Evolutionary conservation across 2,888 invertebrate genomes (phyloP).

Genomic region (Calameuta idolon): DNA sequence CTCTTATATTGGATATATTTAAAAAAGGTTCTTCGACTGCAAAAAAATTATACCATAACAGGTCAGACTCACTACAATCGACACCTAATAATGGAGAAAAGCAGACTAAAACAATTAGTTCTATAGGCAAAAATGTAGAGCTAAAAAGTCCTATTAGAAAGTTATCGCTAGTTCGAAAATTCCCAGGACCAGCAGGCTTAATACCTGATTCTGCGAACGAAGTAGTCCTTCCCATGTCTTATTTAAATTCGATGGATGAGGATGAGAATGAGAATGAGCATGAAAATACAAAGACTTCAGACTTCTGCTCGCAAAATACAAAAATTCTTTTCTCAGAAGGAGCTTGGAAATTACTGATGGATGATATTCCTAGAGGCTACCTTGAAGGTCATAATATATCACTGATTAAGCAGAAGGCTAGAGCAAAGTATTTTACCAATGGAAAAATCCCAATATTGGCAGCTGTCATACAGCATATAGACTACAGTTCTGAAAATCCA

Average conservation of each 20-base stretch:
- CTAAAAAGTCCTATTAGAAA: conserved; percentile 20
- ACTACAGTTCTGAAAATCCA: conserved; percentile 60
- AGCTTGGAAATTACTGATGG: conserved; percentile 57
- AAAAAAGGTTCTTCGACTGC: conserved; percentile 20
- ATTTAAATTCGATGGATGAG: conserved; percentile 32
- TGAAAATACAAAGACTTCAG: conserved; percentile 27
- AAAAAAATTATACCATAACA: not conserved
- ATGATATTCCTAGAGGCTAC: conserved; percentile 53
- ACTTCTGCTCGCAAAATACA: conserved; percentile 54
- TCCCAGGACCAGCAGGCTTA: conserved; percentile 69
- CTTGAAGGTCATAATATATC: conserved; percentile 54
- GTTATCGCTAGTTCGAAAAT: conserved; percentile 59
- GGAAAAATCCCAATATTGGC: conserved; percentile 59
- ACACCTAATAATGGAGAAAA: not conserved
- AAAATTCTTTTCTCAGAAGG: conserved; percentile 55
- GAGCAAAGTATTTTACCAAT: conserved; percentile 38
- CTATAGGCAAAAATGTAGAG: not conserved
- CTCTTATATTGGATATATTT: conserved; percentile 36
- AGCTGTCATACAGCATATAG: conserved; percentile 57
- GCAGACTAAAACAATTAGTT: not conserved
- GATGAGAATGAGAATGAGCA: conserved; percentile 10
- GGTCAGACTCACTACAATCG: not conserved
- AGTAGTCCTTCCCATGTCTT: conserved; percentile 19
- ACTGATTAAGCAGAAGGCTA: conserved; percentile 48
- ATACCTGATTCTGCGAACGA: conserved; percentile 54